Conservation (phyloP, 2,113 vertebrate species). For the Connochaetes taurinus region DNA sequence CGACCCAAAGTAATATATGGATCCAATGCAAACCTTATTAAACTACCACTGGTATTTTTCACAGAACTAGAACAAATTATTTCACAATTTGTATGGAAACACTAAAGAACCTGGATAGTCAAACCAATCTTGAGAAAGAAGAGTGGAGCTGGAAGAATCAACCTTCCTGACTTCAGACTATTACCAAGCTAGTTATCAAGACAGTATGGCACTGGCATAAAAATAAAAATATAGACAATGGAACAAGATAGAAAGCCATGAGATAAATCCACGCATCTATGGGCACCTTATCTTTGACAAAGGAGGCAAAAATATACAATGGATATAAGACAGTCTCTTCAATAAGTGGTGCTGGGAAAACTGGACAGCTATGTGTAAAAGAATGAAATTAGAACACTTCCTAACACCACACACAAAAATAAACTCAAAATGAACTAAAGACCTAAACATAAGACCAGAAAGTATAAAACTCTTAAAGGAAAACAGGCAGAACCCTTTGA, state of each 20-base stretch:
- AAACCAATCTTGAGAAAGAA: not conserved
- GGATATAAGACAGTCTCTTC: not conserved
- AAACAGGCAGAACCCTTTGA: not conserved
- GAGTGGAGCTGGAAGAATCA: not conserved
- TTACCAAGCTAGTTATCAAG: not conserved
- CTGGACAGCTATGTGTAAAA: not conserved
- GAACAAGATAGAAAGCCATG: not conserved
- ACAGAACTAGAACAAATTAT: not conserved
- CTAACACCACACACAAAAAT: not conserved
- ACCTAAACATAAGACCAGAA: not conserved
- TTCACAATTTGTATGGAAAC: not conserved
- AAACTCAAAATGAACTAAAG: not conserved
- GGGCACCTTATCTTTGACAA: not conserved
- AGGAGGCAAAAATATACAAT: not conserved
- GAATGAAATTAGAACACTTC: not conserved
- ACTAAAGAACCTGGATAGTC: not conserved
- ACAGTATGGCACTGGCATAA: not conserved
- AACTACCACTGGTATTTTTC: not conserved
- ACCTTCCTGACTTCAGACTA: not conserved
- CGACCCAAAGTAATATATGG: not conserved
- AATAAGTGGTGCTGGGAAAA: not conserved
- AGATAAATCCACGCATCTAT: not conserved
- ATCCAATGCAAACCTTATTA: not conserved
- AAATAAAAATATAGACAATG: not conserved
- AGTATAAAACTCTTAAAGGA: not conserved